A percentile compares a stretch with the other conserved stretches of the same genome.
phyloP scores from a whole-genome alignment of 2,113 vertebrate species.

The Tylochromis polylepis region DNA sequence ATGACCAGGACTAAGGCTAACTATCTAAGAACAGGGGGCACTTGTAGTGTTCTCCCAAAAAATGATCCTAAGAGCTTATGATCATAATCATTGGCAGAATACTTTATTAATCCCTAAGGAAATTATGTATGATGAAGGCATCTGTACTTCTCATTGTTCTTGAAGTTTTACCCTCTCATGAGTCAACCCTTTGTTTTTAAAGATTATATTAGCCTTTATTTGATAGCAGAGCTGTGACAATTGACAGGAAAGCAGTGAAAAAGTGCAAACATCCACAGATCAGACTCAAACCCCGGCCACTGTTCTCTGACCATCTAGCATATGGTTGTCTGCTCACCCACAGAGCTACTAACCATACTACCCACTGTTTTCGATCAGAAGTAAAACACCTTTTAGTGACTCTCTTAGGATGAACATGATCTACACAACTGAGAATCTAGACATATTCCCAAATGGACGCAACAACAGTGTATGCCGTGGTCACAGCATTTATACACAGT shows the following conservation, averaged over 20 bases:
- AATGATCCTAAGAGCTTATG: not conserved
- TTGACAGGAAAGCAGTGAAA: not conserved
- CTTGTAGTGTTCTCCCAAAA: not conserved
- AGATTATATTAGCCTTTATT: not conserved
- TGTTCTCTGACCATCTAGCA: not conserved
- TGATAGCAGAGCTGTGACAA: not conserved
- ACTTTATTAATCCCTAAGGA: not conserved
- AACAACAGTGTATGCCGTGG: not conserved
- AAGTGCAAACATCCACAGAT: not conserved
- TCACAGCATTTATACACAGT: not conserved
- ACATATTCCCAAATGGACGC: not conserved
- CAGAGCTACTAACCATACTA: not conserved
- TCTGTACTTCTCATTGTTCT: not conserved
- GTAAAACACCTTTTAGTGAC: not conserved
- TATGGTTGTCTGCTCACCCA: not conserved
- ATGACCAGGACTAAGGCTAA: not conserved
- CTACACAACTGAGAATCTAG: not conserved
- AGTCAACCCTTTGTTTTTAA: not conserved
- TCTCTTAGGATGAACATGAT: not conserved
- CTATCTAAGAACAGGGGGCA: too few species aligned
- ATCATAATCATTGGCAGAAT: not conserved
- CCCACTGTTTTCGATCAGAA: not conserved
- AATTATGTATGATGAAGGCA: not conserved
- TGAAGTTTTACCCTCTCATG: not conserved
- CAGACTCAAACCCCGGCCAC: not conserved